Conservation (phyloP, 2,113 vertebrate genomes). For the Osmerus eperlanus region DNA sequence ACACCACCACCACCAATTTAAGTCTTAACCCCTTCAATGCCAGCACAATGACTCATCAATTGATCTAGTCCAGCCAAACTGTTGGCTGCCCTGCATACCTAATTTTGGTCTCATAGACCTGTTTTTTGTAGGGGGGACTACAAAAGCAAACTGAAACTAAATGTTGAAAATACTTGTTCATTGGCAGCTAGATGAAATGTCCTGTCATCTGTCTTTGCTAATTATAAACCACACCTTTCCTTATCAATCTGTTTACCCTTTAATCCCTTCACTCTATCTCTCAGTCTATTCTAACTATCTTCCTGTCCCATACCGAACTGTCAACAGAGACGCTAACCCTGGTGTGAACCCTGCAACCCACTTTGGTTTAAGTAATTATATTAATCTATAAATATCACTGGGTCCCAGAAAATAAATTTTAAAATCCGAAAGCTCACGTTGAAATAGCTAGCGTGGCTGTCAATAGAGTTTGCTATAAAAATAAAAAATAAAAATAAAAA, state of each 20-base stretch:
- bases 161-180: neutral
- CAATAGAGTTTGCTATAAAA: neutral
- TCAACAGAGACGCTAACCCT: neutral
- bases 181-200: neutral
- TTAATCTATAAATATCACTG: neutral
- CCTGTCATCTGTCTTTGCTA: neutral
- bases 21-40: slow-evolving; percentile 60
- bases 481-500: too few species aligned
- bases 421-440: too few species aligned
- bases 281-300: neutral
- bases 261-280: neutral
- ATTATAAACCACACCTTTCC: slow-evolving; percentile 10
- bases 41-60: slow-evolving; percentile 14
- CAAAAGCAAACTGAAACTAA: neutral
- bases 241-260: neutral
- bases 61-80: neutral
- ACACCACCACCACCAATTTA: too few species aligned
- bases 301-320: slow-evolving; percentile 1
- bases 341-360: neutral
- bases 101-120: neutral
- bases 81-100: neutral
- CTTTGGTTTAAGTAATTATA: slow-evolving; percentile 1
- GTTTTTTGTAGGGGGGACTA: neutral
- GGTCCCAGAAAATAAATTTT: neutral
- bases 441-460: neutral